Evolutionary conservation across 64 coral and sea anemone species (phyloP).

Genomic region (Montipora capricornis): DNA sequence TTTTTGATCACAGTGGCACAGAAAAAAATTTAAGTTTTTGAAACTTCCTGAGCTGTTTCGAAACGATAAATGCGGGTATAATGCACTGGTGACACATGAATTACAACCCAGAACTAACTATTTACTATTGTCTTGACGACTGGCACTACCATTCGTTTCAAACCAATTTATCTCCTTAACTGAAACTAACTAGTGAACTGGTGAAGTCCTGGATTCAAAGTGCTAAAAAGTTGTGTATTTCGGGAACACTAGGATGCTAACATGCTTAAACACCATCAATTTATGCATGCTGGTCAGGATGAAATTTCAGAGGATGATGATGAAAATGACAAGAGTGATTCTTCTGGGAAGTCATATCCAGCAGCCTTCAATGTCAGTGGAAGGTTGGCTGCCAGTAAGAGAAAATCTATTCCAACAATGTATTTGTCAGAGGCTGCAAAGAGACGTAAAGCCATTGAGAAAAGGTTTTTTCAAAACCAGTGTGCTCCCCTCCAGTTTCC

Average conservation of each 20-base stretch:
- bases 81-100: no score
- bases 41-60: no score
- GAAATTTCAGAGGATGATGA: neutral
- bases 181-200: no score
- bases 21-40: no score
- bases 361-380: conserved; percentile 24
- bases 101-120: no score
- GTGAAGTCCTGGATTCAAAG: no score
- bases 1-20: no score
- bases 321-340: neutral
- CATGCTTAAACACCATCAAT: neutral
- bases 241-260: neutral
- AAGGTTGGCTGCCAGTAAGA: conserved; percentile 26
- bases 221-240: neutral
- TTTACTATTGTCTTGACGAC: no score
- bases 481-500: neutral
- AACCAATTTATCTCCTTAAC: no score
- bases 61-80: no score
- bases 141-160: no score
- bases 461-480: conserved; percentile 17
- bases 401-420: neutral
- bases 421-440: conserved; percentile 31
- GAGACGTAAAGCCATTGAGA: neutral
- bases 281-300: neutral
- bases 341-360: conserved; percentile 20